Evolutionary conservation across 1,140 invertebrate species (phyloP).

Genomic region (Temnothorax curvispinosus): DNA sequence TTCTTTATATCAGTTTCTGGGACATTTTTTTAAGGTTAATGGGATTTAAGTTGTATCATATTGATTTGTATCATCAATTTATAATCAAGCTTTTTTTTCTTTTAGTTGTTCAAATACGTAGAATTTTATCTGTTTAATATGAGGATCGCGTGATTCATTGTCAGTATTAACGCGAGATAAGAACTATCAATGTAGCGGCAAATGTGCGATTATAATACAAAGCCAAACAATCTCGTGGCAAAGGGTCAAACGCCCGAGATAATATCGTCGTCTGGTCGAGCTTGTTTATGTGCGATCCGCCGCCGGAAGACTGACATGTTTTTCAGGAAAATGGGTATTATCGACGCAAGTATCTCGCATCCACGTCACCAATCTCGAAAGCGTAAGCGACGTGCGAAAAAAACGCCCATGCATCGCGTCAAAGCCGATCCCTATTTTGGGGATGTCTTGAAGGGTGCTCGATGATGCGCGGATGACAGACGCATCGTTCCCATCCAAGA

Average conservation of each 20-base stretch:
- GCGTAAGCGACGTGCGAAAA: background rate
- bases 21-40: background rate
- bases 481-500: constrained; percentile 8
- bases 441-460: constrained; percentile 8
- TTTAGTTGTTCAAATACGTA: background rate
- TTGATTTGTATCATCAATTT: background rate
- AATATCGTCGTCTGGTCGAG: background rate
- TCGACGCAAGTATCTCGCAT: background rate
- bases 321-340: background rate
- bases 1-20: background rate
- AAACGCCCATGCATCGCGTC: background rate
- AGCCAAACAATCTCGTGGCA: background rate
- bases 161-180: background rate
- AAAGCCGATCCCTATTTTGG: constrained; percentile 4
- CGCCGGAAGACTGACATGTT: constrained; percentile 1
- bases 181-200: background rate
- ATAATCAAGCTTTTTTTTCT: background rate
- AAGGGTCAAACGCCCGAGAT: background rate
- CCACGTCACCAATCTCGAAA: background rate
- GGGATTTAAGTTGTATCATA: background rate
- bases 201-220: background rate
- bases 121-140: background rate
- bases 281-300: constrained; percentile 19
- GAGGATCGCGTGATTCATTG: background rate
- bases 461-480: background rate